Base-by-base conservation (phyloP, 2,113 vertebrate genomes). In the Neodon shergylaensis region DNA sequence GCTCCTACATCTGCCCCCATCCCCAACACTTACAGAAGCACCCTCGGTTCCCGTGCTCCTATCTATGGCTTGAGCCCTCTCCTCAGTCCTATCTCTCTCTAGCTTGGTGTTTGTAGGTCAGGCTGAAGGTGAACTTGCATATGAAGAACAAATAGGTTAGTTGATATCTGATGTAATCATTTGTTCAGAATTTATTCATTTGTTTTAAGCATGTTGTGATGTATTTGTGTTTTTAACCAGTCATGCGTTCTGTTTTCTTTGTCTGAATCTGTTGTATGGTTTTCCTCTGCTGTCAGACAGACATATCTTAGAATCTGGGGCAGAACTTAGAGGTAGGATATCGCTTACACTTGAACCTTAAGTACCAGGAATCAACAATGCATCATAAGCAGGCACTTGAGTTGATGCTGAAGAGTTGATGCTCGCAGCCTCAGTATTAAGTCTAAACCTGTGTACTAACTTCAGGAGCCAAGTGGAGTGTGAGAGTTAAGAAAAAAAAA, bases 111-210 rank as follows among this genome's bases (percentile, higher is more conserved):
- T 92, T 66, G n/a, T 14, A 65, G 24, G 83, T 61, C 14, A 84
- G 83, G 26, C 44, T 88, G 3, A 17, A 66, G 33, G 28, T 93
- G 74, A 90, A 73, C 94, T 84, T 90, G n/a, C 16, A 74, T 12
- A 21, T 82, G 70, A 72, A 77, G 36, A n/a, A 68, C 13, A 88
- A 21, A 7, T 72, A n/a, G 68, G 65, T 92, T 76, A 73, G 68
- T 94, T 82, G 31, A 7, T 88, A 54, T 44, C 1, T 72, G 39
- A 84, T 26, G 21, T 82, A 77, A 88, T 94, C 70, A 73, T 2
- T 78, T 77, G n/a, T 63, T 93, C 68, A 33, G 68, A 88, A 49
- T 93, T 87, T 74, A 92, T 82, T 90, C 61, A 85, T 84, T 42
- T 31, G 49, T 91, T 94, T 90, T 65, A 82, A 86, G 58, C 54